These are phyloP conservation scores for Phycodurus eques DNA, from an alignment of 2,113 vertebrate species.

Conservation along the genomic window DNA sequence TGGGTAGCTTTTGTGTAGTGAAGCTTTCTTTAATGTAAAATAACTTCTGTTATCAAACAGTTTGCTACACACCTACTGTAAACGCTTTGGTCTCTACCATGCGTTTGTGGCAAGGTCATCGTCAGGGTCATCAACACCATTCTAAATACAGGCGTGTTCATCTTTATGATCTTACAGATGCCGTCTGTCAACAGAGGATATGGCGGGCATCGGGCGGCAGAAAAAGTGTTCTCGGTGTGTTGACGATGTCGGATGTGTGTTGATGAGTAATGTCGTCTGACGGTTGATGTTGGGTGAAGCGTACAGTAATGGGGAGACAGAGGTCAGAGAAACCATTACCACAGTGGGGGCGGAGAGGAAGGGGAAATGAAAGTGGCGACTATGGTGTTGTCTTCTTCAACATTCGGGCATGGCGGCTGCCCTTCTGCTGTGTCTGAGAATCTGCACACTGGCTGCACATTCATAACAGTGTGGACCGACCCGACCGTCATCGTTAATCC, in stretches of 20 bases:
- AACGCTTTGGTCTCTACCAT: not conserved
- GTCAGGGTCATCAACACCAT: conserved; percentile 56
- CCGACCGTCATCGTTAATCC: conserved; percentile 42
- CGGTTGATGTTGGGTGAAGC: conserved; percentile 69
- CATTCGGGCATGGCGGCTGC: conserved; percentile 50
- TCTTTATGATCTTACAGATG: conserved; percentile 48
- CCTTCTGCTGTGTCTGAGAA: conserved; percentile 55
- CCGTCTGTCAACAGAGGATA: conserved; percentile 53
- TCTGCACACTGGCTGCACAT: conserved; percentile 36
- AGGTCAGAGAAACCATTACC: conserved; percentile 73
- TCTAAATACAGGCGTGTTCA: conserved; percentile 38
- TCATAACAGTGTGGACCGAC: conserved; percentile 40
- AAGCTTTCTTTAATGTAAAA: not conserved
- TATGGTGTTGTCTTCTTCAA: conserved; percentile 52
- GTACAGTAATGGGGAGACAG: conserved; percentile 68
- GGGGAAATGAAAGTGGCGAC: conserved; percentile 48
- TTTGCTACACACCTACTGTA: not conserved
- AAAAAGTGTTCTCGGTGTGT: conserved; percentile 32
- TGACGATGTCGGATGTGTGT: conserved; percentile 53
- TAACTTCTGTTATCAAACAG: not conserved
- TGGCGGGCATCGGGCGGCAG: conserved; percentile 38
- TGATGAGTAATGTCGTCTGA: conserved; percentile 68
- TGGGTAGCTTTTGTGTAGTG: no score
- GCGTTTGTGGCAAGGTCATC: conserved; percentile 43
- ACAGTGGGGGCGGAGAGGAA: conserved; percentile 37